Evolutionary conservation across 2,888 invertebrate species (phyloP).

Genomic region (Gymnoscelis rufifasciata): DNA sequence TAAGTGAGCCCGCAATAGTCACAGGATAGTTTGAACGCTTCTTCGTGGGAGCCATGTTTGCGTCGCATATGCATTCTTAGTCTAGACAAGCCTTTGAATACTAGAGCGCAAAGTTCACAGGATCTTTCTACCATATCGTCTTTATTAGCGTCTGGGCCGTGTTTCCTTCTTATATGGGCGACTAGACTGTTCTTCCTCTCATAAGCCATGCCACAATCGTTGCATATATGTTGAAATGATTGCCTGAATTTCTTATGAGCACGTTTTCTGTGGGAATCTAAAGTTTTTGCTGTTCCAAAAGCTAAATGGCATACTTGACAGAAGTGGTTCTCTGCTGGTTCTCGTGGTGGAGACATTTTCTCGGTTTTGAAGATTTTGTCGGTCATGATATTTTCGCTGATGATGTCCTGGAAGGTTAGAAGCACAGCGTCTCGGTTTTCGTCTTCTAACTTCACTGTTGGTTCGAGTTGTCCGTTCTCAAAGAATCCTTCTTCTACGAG

Average conservation of each 20-base stretch:
- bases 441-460: constrained; percentile 51
- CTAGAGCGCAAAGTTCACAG: constrained; percentile 65
- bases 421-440: constrained; percentile 54
- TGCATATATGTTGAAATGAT: constrained; percentile 57
- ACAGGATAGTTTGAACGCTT: constrained; percentile 59
- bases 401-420: constrained; percentile 60
- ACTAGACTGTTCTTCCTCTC: constrained; percentile 63
- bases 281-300: constrained; percentile 57
- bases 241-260: constrained; percentile 57
- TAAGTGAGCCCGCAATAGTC: constrained; percentile 63
- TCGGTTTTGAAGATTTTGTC: constrained; percentile 15
- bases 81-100: constrained; percentile 61
- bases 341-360: constrained; percentile 15
- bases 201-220: constrained; percentile 65
- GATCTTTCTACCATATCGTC: constrained; percentile 57
- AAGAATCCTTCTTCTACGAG: constrained; percentile 41
- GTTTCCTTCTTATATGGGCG: constrained; percentile 65
- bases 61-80: constrained; percentile 68
- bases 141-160: constrained; percentile 47
- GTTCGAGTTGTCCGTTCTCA: constrained; percentile 51
- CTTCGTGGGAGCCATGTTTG: constrained; percentile 60
- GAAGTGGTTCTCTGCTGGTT: constrained; percentile 34
- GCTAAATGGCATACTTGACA: constrained; percentile 69
- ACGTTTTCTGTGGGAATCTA: constrained; percentile 60
- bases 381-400: constrained; percentile 25